Conservation (phyloP, 2,797 vertebrate species). For the Lacerta bilineata region DNA sequence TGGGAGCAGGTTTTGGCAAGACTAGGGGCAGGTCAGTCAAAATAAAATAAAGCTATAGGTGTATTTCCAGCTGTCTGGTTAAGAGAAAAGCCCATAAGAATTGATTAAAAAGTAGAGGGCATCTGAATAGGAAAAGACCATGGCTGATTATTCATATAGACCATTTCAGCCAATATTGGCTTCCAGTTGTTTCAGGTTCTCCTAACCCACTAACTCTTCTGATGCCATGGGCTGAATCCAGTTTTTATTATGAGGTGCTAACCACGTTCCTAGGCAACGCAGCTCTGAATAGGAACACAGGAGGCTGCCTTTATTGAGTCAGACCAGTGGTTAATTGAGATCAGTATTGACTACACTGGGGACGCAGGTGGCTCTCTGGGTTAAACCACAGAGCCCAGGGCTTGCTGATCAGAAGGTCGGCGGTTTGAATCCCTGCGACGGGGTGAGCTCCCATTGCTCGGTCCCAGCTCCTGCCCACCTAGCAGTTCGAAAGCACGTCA, state of each 20-base stretch:
- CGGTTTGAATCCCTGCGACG: too few relatives aligned
- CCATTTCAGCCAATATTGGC: neutral
- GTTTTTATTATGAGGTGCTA: neutral
- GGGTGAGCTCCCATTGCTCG: too few relatives aligned
- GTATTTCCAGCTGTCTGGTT: neutral
- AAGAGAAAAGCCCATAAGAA: neutral
- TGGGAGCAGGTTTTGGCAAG: neutral
- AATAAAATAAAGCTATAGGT: neutral
- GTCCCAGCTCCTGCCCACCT: too few relatives aligned
- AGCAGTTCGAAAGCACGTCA: too few relatives aligned
- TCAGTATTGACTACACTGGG: too few relatives aligned
- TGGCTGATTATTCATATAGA: neutral
- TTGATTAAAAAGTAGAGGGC: neutral
- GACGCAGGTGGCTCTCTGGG: too few relatives aligned
- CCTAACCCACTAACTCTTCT: neutral
- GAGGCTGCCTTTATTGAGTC: too few relatives aligned
- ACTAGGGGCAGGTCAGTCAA: neutral
- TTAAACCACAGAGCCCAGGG: too few relatives aligned
- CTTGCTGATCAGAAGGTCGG: too few relatives aligned
- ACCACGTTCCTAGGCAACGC: neutral
- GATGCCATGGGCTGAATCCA: neutral
- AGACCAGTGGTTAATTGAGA: too few relatives aligned
- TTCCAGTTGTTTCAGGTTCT: neutral
- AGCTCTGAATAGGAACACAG: neutral
- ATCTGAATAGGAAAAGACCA: neutral